phyloP scores from a whole-genome alignment of 1,140 invertebrate genomes.

The Apocrypta bakeri region DNA sequence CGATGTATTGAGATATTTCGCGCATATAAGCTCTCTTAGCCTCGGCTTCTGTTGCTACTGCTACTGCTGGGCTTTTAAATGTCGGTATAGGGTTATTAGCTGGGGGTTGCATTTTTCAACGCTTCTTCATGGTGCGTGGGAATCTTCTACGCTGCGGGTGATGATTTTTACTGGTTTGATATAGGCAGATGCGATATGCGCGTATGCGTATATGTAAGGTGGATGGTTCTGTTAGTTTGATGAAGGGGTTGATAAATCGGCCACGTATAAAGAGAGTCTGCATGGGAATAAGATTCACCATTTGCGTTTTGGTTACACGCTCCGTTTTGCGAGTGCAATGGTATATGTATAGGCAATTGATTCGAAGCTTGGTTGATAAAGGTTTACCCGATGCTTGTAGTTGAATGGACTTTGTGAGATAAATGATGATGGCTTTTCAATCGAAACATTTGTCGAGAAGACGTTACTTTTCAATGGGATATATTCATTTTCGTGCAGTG shows the following conservation, averaged over 20 bases:
- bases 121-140: background rate
- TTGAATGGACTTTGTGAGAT: too few species aligned
- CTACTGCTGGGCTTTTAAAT: constrained; percentile 26
- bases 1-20: constrained; percentile 28
- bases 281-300: background rate
- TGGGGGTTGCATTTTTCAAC: background rate
- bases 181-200: background rate
- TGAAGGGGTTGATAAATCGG: constrained; percentile 13
- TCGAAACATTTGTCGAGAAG: too few species aligned
- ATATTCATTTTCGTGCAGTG: background rate
- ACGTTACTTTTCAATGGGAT: too few species aligned
- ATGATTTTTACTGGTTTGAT: background rate
- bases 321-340: background rate
- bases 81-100: constrained; percentile 20
- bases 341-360: too few species aligned
- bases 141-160: constrained; percentile 7
- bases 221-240: constrained; percentile 24
- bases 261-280: background rate
- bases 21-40: background rate
- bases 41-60: background rate
- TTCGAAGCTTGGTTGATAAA: too few species aligned
- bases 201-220: background rate
- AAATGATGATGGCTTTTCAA: too few species aligned
- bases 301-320: too few species aligned
- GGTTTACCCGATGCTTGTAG: too few species aligned